A percentile compares a stretch with the other conserved stretches of the same genome.
Evolutionary conservation across 2,888 invertebrate genomes (phyloP).

Genomic region (Drosophila nr. perissopoda): DNA sequence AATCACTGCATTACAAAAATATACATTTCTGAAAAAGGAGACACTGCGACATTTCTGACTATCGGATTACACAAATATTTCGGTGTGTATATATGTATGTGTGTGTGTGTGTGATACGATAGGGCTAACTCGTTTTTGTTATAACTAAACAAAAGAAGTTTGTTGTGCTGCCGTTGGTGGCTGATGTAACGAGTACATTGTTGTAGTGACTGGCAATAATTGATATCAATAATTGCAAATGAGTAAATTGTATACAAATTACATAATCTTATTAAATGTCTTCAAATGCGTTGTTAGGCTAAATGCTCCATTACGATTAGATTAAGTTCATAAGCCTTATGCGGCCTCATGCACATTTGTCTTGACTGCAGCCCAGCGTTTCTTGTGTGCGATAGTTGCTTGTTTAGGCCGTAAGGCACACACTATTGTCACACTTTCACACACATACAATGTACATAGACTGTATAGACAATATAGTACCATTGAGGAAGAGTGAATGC

Average conservation of each 20-base stretch:
- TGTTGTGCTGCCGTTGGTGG: neutral
- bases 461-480: constrained; percentile 4
- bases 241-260: constrained; percentile 6
- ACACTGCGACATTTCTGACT: neutral
- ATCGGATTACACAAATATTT: neutral
- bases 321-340: constrained; percentile 48
- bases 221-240: constrained; percentile 42
- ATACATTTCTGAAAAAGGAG: neutral
- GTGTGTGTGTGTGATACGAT: neutral
- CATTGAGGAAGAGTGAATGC: constrained; percentile 18
- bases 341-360: constrained; percentile 30
- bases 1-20: neutral
- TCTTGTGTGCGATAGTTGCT: constrained; percentile 3
- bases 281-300: constrained; percentile 8
- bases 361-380: constrained; percentile 16
- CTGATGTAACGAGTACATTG: constrained; percentile 18
- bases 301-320: constrained; percentile 11
- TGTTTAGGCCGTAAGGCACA: constrained; percentile 35
- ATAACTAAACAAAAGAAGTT: constrained; percentile 47
- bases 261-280: constrained; percentile 28
- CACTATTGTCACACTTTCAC: constrained; percentile 32
- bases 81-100: neutral
- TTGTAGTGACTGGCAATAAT: constrained; percentile 51
- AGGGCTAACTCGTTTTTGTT: constrained; percentile 19
- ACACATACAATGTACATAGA: constrained; percentile 17